phyloP scores from a whole-genome alignment of 2,888 invertebrate species.

The Leptinotarsa juncta region DNA sequence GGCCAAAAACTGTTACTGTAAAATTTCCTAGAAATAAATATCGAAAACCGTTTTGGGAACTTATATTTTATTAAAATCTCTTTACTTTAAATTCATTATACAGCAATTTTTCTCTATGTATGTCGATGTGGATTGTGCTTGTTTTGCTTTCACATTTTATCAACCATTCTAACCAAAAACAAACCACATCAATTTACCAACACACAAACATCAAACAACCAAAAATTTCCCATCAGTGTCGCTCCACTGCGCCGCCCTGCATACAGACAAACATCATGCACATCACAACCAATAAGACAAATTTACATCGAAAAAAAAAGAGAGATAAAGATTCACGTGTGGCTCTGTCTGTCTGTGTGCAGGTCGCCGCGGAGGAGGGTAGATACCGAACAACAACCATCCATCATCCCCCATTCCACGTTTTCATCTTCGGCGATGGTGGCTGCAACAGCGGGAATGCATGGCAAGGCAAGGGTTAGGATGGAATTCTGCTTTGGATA shows the following conservation, averaged over 20 bases:
- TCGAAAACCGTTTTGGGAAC: too few relatives aligned
- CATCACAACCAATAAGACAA: constrained; percentile 63
- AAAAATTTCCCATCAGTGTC: constrained; percentile 40
- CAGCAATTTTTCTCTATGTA: not conserved
- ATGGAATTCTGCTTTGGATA: not conserved
- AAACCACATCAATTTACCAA: constrained; percentile 35
- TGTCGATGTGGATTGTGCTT: constrained; percentile 31
- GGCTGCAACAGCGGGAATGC: not conserved
- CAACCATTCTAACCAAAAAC: constrained; percentile 26
- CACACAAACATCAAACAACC: constrained; percentile 42
- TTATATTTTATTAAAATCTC: too few relatives aligned
- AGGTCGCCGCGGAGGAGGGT: constrained; percentile 67
- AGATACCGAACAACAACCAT: constrained; percentile 25
- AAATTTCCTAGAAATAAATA: too few relatives aligned
- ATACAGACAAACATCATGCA: constrained; percentile 67
- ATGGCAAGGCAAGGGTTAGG: not conserved
- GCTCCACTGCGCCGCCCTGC: constrained; percentile 62
- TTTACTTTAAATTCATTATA: too few relatives aligned
- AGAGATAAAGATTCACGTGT: constrained; percentile 60
- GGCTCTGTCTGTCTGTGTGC: constrained; percentile 73
- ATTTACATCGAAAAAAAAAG: constrained; percentile 44
- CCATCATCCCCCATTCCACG: constrained; percentile 15
- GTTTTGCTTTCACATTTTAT: constrained; percentile 20
- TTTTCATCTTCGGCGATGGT: constrained; percentile 22
- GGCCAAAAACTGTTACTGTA: too few relatives aligned